Evolutionary conservation across 2,888 invertebrate species (phyloP), one percentile per base, ranked within the genome.

Genomic region (Ganaspis brasiliensis): DNA sequence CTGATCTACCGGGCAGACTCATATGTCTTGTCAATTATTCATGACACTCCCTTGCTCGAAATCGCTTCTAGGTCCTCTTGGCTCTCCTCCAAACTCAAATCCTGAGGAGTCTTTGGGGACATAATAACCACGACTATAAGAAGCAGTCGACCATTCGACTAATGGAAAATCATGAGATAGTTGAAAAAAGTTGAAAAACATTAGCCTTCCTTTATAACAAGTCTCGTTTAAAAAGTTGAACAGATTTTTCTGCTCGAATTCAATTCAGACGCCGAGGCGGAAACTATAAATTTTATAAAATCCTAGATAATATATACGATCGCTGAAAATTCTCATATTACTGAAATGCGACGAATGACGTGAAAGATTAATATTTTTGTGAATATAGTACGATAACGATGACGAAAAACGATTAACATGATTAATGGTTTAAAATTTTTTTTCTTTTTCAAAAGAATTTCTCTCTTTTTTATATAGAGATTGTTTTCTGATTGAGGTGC

Each of bases 1-100:
- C 59, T 59, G 59, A 59, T 59, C 59, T 16, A 59, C 59, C 35
- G 26, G 59, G 59, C 26, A 59, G 59, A 59, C 59, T 59, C 59
- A 59, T 59, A 59, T 35, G 78, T 73, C 76, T 31, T 14, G 75
- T 79, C 72, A 74, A 81, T 79, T 76, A 81, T 80, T 80, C 78
- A 79, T 80, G 76, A 75, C 73, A 59, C 63, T 56, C 67, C 55
- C 40, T 70, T 61, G 52, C 71, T 45, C 63, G 73, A 73, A 49
- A 71, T 76, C 52, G 31, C 21, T 59, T 59, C 61, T 31, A 37
- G 24, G 12, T 31, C 73, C 73, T 63, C 70, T 73, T 81, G 81
- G 81, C 77, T n/a, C 26, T 19, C 9, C n/a, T 49, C 72, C 76
- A 79, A 74, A 72, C 73, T 63, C 45, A 72, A 56, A 61, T 59